Evolutionary conservation across 2,888 invertebrate species (phyloP), one percentile per base, ranked within the genome.

Genomic region (Leucania comma): DNA sequence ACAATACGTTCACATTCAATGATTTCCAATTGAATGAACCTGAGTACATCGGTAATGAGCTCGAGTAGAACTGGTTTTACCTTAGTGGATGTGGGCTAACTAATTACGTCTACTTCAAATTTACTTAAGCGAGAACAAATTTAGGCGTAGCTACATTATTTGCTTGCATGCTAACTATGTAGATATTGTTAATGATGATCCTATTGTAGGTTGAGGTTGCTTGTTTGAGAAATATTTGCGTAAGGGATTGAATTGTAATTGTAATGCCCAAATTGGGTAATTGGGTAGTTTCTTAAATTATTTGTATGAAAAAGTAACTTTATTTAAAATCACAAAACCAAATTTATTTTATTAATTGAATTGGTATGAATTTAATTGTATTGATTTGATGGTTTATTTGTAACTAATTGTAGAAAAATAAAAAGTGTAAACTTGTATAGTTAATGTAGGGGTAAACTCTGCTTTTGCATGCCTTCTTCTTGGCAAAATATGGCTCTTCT

Each of bases 41-140:
- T 56, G 32, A 22, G 48, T 50, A 61, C 35, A 35, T 51, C n/a
- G 12, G 26, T 59, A 50, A 72, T 48, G 60, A 58, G 22, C 61
- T 53, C 17, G 22, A 50, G 1, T 58, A 58, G 29, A 81, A 78
- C 64, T 58, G 63, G 76, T 81, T 76, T 58, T 29, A 64, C 5
- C 57, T 50, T 53, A 26, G 56, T 69, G 69, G 70, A 82, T 75
- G 63, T 76, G 20, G 56, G 54, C 69, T 72, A 62, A 70, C 58
- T 77, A 78, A 78, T 84, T 82, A 66, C 9, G 26, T 67, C 35
- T 59, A 74, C 51, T 66, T 67, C 67, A 79, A 89, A 81, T 76
- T 70, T 67, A 63, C 82, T 72, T 72, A 68, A 72, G 64, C 62
- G 24, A 64, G 65, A 72, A 63, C 75, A 76, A 75, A 84, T 72